Percentiles rank a stretch among this genome's conserved stretches.
These are phyloP conservation scores for Odontocolon sp. DNA, from an alignment of 2,888 invertebrate species.

Conservation along the genomic window DNA sequence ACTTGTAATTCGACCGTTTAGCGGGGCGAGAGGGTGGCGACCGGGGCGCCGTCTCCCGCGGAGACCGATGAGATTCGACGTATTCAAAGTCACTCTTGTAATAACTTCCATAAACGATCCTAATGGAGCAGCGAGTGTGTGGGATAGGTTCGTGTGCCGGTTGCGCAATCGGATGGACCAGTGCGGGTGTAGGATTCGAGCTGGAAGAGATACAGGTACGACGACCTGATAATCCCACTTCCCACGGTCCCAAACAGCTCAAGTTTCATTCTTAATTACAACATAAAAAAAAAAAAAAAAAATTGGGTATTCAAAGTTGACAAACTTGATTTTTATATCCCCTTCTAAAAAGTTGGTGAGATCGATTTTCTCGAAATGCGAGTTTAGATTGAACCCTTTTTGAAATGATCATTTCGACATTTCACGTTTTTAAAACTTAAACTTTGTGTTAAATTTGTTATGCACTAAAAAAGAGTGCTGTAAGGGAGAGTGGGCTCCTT, in stretches of 20 bases:
- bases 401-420: no score
- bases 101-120: constrained; percentile 71
- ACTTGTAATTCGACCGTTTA: constrained; percentile 73
- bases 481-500: no score
- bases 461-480: no score
- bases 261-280: constrained; percentile 17
- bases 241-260: constrained; percentile 39
- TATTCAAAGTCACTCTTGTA: constrained; percentile 78
- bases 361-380: no score
- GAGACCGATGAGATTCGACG: constrained; percentile 74
- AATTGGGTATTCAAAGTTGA: no score
- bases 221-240: constrained; percentile 45
- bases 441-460: no score
- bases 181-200: constrained; percentile 32
- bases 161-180: constrained; percentile 59
- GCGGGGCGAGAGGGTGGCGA: constrained; percentile 50
- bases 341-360: no score
- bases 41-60: constrained; percentile 72
- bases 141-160: constrained; percentile 41
- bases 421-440: no score
- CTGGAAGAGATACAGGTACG: constrained; percentile 42
- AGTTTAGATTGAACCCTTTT: no score
- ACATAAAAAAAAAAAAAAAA: constrained; percentile 21
- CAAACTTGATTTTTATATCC: no score
- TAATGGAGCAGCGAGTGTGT: constrained; percentile 63